These are phyloP conservation scores for Diachasmimorpha longicaudata DNA, from an alignment of 1,140 invertebrate genomes.

Conservation along the genomic window DNA sequence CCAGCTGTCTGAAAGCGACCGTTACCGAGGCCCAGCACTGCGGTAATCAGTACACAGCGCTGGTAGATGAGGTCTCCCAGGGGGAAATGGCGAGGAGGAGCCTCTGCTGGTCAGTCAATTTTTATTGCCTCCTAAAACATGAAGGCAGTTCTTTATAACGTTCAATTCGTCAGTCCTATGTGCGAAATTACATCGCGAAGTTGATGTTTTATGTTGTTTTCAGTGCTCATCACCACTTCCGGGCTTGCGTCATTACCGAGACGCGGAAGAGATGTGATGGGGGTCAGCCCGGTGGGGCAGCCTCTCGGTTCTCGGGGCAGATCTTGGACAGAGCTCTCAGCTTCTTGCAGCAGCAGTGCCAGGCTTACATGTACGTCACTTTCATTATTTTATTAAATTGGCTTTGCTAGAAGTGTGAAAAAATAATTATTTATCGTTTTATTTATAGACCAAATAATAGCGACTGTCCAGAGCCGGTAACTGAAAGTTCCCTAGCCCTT, in stretches of 20 bases:
- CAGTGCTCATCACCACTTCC: conserved; percentile 67
- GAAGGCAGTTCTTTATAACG: too few species aligned
- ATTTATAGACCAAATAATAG: conserved; percentile 61
- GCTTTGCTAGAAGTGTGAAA: too few species aligned
- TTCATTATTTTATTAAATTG: background rate
- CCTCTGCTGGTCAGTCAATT: conserved; percentile 65
- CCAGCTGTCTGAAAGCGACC: conserved; percentile 67
- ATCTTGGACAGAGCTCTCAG: conserved; percentile 67
- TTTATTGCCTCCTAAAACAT: background rate
- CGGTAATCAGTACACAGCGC: conserved; percentile 64
- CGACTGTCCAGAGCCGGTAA: conserved; percentile 54
- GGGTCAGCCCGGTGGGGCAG: conserved; percentile 58
- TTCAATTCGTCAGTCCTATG: too few species aligned
- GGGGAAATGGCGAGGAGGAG: conserved; percentile 64
- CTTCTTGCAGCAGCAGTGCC: conserved; percentile 67
- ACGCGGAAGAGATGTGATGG: conserved; percentile 63
- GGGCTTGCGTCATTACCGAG: conserved; percentile 65
- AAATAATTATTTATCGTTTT: too few species aligned
- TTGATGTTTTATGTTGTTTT: background rate
- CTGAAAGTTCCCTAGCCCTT: conserved; percentile 27
- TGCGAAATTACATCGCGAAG: too few species aligned
- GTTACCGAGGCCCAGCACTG: conserved; percentile 65
- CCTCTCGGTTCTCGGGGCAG: conserved; percentile 63
- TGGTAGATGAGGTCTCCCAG: conserved; percentile 66
- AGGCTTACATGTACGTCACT: conserved; percentile 65